Evolutionary conservation across 2,113 vertebrate species (phyloP), one percentile per base, ranked within the genome.

Genomic region (Sitta europaea): DNA sequence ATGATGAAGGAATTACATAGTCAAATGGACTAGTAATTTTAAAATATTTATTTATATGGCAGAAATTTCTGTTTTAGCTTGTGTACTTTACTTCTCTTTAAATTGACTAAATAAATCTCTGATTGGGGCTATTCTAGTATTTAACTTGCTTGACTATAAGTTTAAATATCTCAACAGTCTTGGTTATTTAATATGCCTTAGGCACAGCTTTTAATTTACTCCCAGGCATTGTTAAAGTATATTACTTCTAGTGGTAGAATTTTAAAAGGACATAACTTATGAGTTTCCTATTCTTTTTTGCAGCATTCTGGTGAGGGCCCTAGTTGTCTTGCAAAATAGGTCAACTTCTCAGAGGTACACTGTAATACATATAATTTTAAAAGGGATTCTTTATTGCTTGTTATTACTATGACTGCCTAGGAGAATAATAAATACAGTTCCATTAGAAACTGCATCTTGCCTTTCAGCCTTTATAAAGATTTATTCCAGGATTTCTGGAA

Each of bases 331-430:
- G 8, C 23, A 55, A 88, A 83, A 93, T 84, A 97, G 57, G 84
- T 90, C 28, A 62, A 29, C 73, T 97, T 93, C 65, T 70, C 86
- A 95, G 43, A 91, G 92, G 59, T 55, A 45, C 71, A 54, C 77
- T 70, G 85, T 79, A 94, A 96, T 85, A 87, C 19, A 51, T 35
- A 47, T 53, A 82, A 84, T 71, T 97, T 97, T 93, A 90, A 91
- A 90, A 95, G 71, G 78, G 38, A 45, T 96, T 91, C 51, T 97
- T 97, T 96, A 96, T 75, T 95, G 85, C 76, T 91, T 85, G 63
- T 61, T 97, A 92, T 93, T 96, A 90, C 63, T 55, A 22, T 88
- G 87, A 92, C 93, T 96, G 67, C 92, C 80, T 86, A 12, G 57
- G 74, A 96, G 90, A 98, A 86, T 73, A 92, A 90, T 61, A 96